Evolutionary conservation across 2,888 invertebrate genomes (phyloP).

Genomic region (Lordiphosa fenestrarum): DNA sequence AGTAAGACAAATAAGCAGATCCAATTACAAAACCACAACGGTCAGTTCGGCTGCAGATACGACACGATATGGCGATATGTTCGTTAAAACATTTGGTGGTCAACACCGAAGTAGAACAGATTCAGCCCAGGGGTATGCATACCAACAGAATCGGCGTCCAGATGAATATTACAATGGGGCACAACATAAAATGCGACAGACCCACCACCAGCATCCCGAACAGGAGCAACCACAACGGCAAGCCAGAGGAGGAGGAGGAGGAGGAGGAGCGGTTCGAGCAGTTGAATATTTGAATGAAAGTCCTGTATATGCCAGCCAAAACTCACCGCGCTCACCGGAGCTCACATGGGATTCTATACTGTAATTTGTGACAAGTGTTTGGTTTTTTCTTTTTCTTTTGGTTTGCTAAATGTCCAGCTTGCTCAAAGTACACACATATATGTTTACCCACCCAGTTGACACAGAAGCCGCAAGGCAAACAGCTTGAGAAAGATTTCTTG

Average conservation of each 20-base stretch:
- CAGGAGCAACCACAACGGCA: conserved; percentile 19
- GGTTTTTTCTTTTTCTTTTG: not conserved
- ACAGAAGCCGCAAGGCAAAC: conserved; percentile 7
- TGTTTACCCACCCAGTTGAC: conserved; percentile 17
- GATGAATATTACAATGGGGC: conserved; percentile 38
- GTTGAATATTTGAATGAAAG: conserved; percentile 42
- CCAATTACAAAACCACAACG: conserved; percentile 36
- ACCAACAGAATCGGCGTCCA: conserved; percentile 33
- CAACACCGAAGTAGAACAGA: conserved; percentile 19
- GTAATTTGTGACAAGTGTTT: conserved; percentile 40
- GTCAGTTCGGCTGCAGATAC: conserved; percentile 34
- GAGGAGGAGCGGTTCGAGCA: conserved; percentile 22
- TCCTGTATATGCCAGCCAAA: conserved; percentile 31
- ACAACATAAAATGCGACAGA: conserved; percentile 27
- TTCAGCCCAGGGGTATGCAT: conserved; percentile 36
- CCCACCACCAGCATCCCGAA: conserved; percentile 13
- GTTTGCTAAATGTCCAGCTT: conserved; percentile 23
- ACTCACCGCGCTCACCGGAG: conserved; percentile 30
- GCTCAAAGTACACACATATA: conserved; percentile 12
- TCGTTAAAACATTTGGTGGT: conserved; percentile 13
- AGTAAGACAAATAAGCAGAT: conserved; percentile 21
- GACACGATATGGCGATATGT: conserved; percentile 33
- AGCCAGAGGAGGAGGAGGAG: conserved; percentile 42
- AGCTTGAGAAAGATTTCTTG: not conserved
- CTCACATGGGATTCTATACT: conserved; percentile 54